Base-by-base conservation (phyloP, 2,888 invertebrate genomes). In the Augiades crinisus region DNA sequence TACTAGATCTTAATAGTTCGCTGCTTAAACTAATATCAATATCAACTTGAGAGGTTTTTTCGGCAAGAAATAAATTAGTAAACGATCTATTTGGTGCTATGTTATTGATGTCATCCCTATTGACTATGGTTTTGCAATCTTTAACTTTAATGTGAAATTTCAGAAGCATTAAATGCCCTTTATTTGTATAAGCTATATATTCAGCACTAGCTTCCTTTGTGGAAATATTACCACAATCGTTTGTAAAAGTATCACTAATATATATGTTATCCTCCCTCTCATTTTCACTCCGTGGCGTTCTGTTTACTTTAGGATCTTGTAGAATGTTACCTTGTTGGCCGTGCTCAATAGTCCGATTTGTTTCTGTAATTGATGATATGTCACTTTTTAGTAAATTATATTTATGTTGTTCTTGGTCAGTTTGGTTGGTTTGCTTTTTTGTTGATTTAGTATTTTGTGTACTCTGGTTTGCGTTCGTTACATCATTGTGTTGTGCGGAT, bases 131-230 rank as follows among this genome's bases (percentile, higher is more conserved):
- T n/a, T 58, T 49, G 13, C 52, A 58, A 41, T 67, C 68, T 53
- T 64, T 65, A 10, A 82, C 57, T 60, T 80, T 69, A 53, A 84
- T 72, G 27, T 70, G 71, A 4, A 84, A 55, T 56, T 71, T 78
- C 7, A 86, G 67, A 56, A 77, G 73, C 1, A 81, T 53, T 8
- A 65, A 54, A 16, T 74, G 71, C 5, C 70, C 72, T 57, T 68
- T 73, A 40, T 68, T 72, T 36, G 70, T 54, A 3, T 66, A 24
- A 24, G 71, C 58, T 43, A 66, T 34, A 45, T 21, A 53, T 61
- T 55, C 13, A 53, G 41, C 27, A 24, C 6, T 49, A 8, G 40
- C 12, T 33, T 49, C 22, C 14, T 49, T 49, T 1, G 24, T n/a
- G 1, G 24, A 41, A 27, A 10, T n/a, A n/a, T n/a, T n/a, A n/a